Conservation (phyloP, 2,113 vertebrate species). For the Paramisgurnus dabryanus region DNA sequence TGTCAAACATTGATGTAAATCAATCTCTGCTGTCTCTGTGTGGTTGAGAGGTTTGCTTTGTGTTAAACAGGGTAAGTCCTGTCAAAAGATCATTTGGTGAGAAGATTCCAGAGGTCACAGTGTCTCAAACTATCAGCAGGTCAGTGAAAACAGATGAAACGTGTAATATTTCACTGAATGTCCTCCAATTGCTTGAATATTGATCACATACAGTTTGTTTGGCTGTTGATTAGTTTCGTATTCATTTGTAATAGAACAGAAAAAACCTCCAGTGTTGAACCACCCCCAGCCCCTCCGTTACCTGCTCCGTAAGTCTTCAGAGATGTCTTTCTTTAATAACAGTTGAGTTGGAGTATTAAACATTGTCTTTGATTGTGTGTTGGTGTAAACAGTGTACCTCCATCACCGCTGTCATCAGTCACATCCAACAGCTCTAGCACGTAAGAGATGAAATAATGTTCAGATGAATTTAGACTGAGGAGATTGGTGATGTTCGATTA, state of each 20-base stretch:
- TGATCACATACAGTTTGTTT: not conserved
- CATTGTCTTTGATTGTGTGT: not conserved
- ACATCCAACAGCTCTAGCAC: not conserved
- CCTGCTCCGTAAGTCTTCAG: not conserved
- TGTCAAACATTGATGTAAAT: no score
- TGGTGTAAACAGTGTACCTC: not conserved
- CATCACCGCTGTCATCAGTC: not conserved
- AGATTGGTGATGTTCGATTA: not conserved
- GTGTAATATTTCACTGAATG: not conserved
- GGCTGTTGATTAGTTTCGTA: not conserved
- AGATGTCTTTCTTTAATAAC: not conserved
- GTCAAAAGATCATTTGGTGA: conserved; percentile 11
- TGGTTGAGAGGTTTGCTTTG: not conserved
- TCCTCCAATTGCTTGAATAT: no score
- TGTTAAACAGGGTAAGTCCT: conserved; percentile 20
- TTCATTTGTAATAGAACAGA: not conserved
- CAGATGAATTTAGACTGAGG: not conserved
- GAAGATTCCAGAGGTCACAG: conserved; percentile 1
- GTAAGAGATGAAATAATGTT: not conserved
- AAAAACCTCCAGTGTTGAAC: not conserved
- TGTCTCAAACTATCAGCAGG: not conserved
- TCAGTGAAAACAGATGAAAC: not conserved
- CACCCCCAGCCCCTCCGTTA: no score
- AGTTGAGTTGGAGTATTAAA: not conserved
- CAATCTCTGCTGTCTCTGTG: no score